phyloP scores from a whole-genome alignment of 1,140 invertebrate species.

The Microplitis mediator region DNA sequence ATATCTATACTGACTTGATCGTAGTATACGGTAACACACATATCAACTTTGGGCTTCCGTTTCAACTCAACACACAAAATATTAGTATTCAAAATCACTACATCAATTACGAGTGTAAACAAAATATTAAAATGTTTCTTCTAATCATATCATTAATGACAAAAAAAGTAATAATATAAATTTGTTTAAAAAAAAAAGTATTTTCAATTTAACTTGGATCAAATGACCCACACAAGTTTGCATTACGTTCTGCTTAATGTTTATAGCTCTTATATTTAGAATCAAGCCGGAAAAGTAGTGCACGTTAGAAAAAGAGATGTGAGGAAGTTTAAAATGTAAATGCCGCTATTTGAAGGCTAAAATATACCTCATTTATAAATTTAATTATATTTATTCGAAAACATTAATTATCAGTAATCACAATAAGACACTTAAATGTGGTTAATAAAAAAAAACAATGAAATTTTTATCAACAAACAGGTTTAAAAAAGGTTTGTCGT shows the following conservation, averaged over 20 bases:
- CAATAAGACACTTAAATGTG: too few relatives aligned
- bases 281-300: background rate
- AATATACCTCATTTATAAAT: background rate
- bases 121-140: too few relatives aligned
- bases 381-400: too few relatives aligned
- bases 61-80: background rate
- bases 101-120: too few relatives aligned
- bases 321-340: conserved; percentile 3
- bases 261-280: conserved; percentile 11
- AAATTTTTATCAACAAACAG: too few relatives aligned
- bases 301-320: background rate
- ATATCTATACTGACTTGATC: too few relatives aligned
- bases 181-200: background rate
- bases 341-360: background rate
- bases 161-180: background rate
- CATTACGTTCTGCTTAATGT: conserved; percentile 1
- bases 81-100: too few relatives aligned
- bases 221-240: background rate
- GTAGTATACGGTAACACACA: background rate
- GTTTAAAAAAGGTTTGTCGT: too few relatives aligned
- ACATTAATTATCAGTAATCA: too few relatives aligned
- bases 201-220: background rate
- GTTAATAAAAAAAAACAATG: too few relatives aligned
- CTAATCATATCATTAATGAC: background rate
- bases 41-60: background rate